Conservation (phyloP, 2,113 vertebrate species). For the Nematolebias whitei region DNA sequence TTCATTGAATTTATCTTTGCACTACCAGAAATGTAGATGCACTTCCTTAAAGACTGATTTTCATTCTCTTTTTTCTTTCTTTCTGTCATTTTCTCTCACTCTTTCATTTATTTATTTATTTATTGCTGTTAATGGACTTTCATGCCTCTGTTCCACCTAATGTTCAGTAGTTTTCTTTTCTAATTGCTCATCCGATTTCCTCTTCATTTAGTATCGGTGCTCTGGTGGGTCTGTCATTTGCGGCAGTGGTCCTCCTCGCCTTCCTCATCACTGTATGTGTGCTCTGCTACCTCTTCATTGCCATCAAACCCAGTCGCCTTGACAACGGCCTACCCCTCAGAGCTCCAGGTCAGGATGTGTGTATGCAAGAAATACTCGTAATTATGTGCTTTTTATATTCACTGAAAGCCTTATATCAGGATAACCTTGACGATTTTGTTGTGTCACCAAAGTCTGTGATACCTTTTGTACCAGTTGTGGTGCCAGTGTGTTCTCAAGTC, state of each 20-base stretch:
- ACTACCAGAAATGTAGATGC: no score
- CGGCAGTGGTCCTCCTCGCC: constrained; percentile 89
- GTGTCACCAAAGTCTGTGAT: background rate
- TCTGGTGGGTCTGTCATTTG: constrained; percentile 89
- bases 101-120: no score
- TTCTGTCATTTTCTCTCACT: no score
- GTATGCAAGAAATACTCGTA: background rate
- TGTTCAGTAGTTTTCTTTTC: background rate
- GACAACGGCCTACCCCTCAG: constrained; percentile 88
- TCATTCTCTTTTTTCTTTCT: background rate
- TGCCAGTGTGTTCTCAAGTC: background rate
- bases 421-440: no score
- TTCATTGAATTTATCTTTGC: background rate
- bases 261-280: constrained; percentile 91
- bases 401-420: background rate
- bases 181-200: background rate
- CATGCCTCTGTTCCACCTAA: no score
- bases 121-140: background rate
- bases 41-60: background rate
- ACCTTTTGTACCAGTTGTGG: background rate
- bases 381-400: background rate
- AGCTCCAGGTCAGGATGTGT: constrained; percentile 78
- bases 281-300: constrained; percentile 93
- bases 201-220: constrained; percentile 83
- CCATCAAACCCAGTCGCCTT: constrained; percentile 87